Conservation (phyloP, 2,888 invertebrate species). For the Mimumesa dahlbomi region DNA sequence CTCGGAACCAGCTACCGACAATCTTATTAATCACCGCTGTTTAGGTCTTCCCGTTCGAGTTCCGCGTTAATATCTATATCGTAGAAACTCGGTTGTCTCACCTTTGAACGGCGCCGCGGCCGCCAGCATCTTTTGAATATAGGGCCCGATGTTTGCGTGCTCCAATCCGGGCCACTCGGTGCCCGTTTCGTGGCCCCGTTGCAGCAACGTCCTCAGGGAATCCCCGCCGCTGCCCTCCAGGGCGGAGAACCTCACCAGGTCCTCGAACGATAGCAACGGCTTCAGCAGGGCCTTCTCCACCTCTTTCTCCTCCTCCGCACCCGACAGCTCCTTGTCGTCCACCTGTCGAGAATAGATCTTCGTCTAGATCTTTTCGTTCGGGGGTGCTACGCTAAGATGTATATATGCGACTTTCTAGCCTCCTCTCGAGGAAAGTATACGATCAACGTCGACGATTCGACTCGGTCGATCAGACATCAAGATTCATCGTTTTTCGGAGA, state of each 20-base stretch:
- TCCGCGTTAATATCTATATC: too few relatives aligned
- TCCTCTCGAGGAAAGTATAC: conserved; percentile 61
- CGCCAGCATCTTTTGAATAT: conserved; percentile 82
- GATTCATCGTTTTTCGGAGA: conserved; percentile 11
- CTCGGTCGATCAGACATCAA: neutral
- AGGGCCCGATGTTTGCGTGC: conserved; percentile 81
- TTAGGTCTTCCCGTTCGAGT: too few relatives aligned
- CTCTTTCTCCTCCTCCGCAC: conserved; percentile 84
- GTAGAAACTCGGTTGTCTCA: too few relatives aligned
- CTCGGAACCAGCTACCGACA: too few relatives aligned
- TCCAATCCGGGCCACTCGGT: conserved; percentile 81
- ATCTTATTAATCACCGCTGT: too few relatives aligned
- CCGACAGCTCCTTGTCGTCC: conserved; percentile 83
- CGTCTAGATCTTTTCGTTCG: conserved; percentile 57
- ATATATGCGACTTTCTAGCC: conserved; percentile 34
- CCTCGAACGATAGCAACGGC: conserved; percentile 83
- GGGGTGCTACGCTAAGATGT: conserved; percentile 1
- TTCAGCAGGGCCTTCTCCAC: conserved; percentile 83
- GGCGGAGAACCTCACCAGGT: conserved; percentile 83
- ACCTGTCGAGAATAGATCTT: conserved; percentile 76
- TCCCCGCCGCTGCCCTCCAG: conserved; percentile 81
- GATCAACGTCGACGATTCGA: too few relatives aligned
- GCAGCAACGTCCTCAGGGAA: conserved; percentile 81
- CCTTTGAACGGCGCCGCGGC: conserved; percentile 78
- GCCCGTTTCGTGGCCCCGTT: conserved; percentile 80